Percentiles rank a stretch among this genome's conserved stretches.
phyloP scores from a whole-genome alignment of 1,140 invertebrate species.

The Leptoteleia sp. region DNA sequence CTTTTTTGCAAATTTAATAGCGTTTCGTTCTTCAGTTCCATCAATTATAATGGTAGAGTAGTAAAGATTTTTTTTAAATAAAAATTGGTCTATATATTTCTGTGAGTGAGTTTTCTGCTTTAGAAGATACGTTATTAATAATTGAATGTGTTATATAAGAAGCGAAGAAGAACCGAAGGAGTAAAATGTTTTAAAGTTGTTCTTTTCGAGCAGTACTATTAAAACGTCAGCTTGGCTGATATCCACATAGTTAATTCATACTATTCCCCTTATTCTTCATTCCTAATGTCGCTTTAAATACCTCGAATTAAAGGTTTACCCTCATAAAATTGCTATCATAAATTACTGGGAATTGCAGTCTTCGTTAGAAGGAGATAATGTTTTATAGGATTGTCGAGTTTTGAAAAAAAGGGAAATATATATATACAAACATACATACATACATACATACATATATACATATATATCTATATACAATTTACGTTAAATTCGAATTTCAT shows the following conservation, averaged over 20 bases:
- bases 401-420: no score
- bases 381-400: slow-evolving; percentile 3
- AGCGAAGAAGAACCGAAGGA: background rate
- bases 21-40: no score
- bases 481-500: no score
- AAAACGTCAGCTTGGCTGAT: slow-evolving; percentile 40
- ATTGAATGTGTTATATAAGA: background rate
- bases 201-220: slow-evolving; percentile 13
- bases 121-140: no score
- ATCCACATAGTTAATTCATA: slow-evolving; percentile 53
- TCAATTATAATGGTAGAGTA: no score
- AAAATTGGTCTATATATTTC: no score
- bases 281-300: slow-evolving; percentile 57
- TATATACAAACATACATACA: no score
- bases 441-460: no score
- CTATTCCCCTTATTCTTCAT: slow-evolving; percentile 39
- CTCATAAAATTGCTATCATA: slow-evolving; percentile 56
- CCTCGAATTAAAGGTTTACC: slow-evolving; percentile 56
- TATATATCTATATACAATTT: no score
- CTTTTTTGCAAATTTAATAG: no score
- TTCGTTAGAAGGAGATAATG: slow-evolving; percentile 26
- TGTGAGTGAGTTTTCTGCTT: no score
- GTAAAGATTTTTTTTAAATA: no score
- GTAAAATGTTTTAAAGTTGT: slow-evolving; percentile 5
- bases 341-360: slow-evolving; percentile 47